These are phyloP conservation scores for Apostichopus leukothele DNA, from an alignment of 53 echinoderm and acorn worm species.

Conservation along the genomic window DNA sequence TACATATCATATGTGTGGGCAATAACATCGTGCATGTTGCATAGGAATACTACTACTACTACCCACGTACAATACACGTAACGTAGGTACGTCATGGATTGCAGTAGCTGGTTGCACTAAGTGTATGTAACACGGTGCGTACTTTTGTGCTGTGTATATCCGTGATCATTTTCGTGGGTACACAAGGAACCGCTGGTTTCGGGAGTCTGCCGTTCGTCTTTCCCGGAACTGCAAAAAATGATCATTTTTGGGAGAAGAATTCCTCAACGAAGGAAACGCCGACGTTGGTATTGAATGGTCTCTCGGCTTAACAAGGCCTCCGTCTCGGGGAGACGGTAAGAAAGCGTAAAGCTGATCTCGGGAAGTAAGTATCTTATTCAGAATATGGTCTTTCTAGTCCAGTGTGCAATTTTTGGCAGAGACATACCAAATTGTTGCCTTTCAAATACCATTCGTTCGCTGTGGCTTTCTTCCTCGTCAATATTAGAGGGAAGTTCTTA, in stretches of 20 bases:
- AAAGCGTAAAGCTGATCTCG: slow-evolving; percentile 2
- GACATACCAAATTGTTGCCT: no score
- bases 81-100: not conserved
- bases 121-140: not conserved
- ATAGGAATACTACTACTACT: not conserved
- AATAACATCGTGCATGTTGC: not conserved
- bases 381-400: no score
- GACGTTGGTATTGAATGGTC: slow-evolving; percentile 40
- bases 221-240: slow-evolving; percentile 31
- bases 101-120: slow-evolving; percentile 5
- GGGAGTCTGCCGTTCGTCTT: not conserved
- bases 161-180: not conserved
- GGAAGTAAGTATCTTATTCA: not conserved
- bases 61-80: not conserved
- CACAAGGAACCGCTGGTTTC: not conserved
- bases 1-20: not conserved
- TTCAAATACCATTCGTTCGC: no score
- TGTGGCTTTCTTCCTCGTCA: no score
- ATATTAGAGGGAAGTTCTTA: no score
- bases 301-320: not conserved
- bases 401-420: no score
- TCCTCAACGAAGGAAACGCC: slow-evolving; percentile 37
- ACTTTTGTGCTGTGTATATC: not conserved
- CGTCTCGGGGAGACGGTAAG: slow-evolving; percentile 7
- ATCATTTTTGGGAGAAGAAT: slow-evolving; percentile 39